These are phyloP conservation scores for Gallinago jamesoni DNA, from an alignment of 2,113 vertebrate species.

Conservation along the genomic window DNA sequence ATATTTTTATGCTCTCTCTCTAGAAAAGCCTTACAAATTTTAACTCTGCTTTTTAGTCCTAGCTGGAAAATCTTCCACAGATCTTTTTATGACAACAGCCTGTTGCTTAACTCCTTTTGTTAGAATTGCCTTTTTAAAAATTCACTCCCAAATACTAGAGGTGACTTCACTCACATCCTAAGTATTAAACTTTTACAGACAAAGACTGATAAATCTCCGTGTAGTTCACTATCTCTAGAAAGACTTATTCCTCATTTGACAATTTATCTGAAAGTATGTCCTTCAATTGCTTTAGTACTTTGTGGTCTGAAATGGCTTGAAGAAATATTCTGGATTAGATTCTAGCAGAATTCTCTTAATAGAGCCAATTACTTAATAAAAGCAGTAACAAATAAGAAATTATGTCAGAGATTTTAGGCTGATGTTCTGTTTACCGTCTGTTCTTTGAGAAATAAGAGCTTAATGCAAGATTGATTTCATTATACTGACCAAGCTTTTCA, in stretches of 20 bases:
- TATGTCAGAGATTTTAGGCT: slow-evolving; percentile 50
- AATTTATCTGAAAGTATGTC: background rate
- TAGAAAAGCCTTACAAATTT: background rate
- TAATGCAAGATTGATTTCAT: slow-evolving; percentile 67
- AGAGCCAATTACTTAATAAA: slow-evolving; percentile 59
- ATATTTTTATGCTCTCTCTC: background rate
- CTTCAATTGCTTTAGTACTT: background rate
- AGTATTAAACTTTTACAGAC: background rate
- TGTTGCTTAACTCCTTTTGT: background rate
- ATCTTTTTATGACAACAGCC: background rate
- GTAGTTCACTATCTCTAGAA: background rate
- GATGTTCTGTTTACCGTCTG: slow-evolving; percentile 26
- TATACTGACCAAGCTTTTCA: slow-evolving; percentile 42
- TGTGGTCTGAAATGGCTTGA: slow-evolving; percentile 34
- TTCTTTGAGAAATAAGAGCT: slow-evolving; percentile 53
- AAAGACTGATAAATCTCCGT: background rate
- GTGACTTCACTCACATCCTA: background rate
- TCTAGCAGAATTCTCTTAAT: slow-evolving; percentile 52
- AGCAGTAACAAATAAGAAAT: slow-evolving; percentile 52
- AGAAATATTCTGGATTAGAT: slow-evolving; percentile 29
- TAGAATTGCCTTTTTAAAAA: background rate
- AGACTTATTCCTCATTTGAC: background rate
- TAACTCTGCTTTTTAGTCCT: background rate
- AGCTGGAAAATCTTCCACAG: background rate
- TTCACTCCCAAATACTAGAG: background rate